Base-by-base conservation (phyloP, 2,797 vertebrate species). In the Ceryle rudis region DNA sequence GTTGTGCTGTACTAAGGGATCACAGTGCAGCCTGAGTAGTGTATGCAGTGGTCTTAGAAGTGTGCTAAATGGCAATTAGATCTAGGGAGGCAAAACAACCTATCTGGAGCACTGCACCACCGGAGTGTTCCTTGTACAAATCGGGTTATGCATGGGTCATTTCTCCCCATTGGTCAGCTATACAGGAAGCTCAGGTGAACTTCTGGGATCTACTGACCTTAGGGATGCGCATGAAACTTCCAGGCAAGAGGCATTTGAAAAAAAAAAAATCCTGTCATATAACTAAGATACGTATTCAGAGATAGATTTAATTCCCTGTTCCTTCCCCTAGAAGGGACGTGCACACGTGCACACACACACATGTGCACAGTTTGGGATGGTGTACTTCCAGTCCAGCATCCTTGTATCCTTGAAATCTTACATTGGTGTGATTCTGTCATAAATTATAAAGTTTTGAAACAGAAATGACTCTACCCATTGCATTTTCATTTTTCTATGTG, bases 51-150 rank as follows among this genome's bases (percentile, higher is more conserved):
- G 26, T 31, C 72, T 69, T 39, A 60, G 49, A 77, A 39, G 23
- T 25, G 33, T 31, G 15, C 11, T 42, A n/a, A 70, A 21, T 33
- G 37, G 8, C 23, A 64, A 14, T 67, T 49, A 92, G 44, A 33
- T 9, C 23, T 60, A 49, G 31, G 35, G 44, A 73, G 14, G 20
- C 70, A 47, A 58, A 78, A 28, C 5, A 33, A 4, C 4, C 0
- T 14, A 23, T 47, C 26, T 31, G 42, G 31, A 52, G n/a, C 52
- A 25, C 5, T 64, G 39, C 20, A 78, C 6, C 55, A 29, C 35
- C 49, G 28, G 13, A 54, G 33, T 11, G 5, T 44, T 11, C 31
- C 7, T 86, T 33, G 23, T 23, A 33, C 0, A 0, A 26, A 29
- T 66, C 69, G 46, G 33, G 26, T 51, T 77, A 35, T 26, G 16